Evolutionary conservation across 2,797 vertebrate genomes (phyloP).

Genomic region (Sebastes iracundus): DNA sequence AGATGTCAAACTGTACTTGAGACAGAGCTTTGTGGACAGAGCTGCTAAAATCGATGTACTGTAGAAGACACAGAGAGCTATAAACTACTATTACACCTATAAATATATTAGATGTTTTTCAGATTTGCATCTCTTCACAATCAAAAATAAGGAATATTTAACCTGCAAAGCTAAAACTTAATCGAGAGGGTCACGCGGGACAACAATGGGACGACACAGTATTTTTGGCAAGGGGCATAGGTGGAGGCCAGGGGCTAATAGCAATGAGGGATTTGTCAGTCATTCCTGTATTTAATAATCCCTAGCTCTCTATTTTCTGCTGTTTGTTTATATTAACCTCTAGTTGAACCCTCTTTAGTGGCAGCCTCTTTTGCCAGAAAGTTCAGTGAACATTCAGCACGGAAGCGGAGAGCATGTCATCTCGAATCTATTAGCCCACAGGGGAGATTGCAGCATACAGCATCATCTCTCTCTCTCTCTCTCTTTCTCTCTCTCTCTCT

Average conservation of each 20-base stretch:
- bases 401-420: slow-evolving; percentile 92
- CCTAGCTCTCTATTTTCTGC: slow-evolving; percentile 91
- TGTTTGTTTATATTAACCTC: slow-evolving; percentile 99
- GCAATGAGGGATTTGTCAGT: slow-evolving; percentile 94
- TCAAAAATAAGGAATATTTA: slow-evolving; percentile 36
- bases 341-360: slow-evolving; percentile 97
- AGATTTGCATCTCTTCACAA: slow-evolving; percentile 11
- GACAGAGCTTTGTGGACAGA: neutral
- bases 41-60: neutral
- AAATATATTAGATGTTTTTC: neutral
- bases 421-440: slow-evolving; percentile 95
- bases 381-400: slow-evolving; percentile 93
- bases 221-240: slow-evolving; percentile 75
- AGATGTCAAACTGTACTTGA: neutral
- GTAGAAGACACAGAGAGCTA: neutral
- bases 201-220: slow-evolving; percentile 54
- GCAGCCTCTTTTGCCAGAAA: slow-evolving; percentile 93
- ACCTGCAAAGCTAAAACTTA: slow-evolving; percentile 38
- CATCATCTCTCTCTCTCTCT: slow-evolving; percentile 66
- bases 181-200: slow-evolving; percentile 59
- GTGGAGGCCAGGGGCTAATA: slow-evolving; percentile 93
- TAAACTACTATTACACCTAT: neutral
- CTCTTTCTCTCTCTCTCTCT: neutral
- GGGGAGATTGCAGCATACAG: slow-evolving; percentile 87
- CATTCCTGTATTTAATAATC: slow-evolving; percentile 93